These are phyloP conservation scores for Pristionchus mayeri DNA, from an alignment of 2,888 invertebrate genomes.

Conservation along the genomic window DNA sequence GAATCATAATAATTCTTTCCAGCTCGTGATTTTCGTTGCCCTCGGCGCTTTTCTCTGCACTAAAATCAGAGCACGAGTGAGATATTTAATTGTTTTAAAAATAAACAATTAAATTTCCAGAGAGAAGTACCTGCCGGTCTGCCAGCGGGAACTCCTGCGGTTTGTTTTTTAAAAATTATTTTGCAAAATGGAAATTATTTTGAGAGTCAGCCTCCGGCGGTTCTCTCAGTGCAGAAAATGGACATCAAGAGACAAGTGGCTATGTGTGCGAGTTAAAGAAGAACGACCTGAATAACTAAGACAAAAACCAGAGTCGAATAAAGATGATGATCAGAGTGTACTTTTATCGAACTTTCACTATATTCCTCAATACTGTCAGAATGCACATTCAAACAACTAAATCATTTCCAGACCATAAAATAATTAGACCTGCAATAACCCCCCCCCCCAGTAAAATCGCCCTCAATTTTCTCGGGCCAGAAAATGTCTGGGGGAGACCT, in stretches of 20 bases:
- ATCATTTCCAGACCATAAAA: background rate
- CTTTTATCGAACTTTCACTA: background rate
- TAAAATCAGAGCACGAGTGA: background rate
- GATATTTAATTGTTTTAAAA: background rate
- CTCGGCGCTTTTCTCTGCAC: background rate
- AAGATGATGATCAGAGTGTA: background rate
- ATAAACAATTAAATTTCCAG: background rate
- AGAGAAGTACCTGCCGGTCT: background rate
- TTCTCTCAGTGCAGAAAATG: background rate
- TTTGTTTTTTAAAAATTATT: background rate
- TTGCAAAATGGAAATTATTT: background rate
- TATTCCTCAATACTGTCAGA: background rate
- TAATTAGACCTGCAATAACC: background rate
- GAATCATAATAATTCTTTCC: background rate
- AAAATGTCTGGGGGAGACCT: background rate
- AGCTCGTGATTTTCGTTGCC: background rate
- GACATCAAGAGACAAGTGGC: background rate
- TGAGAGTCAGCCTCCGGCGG: background rate
- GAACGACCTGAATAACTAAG: background rate
- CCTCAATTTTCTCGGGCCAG: background rate
- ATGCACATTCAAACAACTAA: background rate
- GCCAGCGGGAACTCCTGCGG: background rate
- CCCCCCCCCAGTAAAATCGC: background rate
- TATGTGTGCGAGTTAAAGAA: background rate
- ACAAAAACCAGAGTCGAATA: constrained; percentile 21